phyloP scores from a whole-genome alignment of 2,797 vertebrate genomes.

The Leptodactylus fallax region DNA sequence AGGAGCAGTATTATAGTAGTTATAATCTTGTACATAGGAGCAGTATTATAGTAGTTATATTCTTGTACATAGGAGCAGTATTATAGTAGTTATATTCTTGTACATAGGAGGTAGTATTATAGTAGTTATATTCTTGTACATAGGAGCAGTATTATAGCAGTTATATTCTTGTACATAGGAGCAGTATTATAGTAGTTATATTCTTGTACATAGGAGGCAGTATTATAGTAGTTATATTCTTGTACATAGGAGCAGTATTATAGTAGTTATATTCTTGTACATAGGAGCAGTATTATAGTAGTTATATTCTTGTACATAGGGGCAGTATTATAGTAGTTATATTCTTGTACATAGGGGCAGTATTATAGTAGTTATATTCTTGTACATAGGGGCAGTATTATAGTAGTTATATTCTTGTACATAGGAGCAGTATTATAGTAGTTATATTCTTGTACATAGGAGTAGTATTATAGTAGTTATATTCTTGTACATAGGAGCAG shows the following conservation, averaged over 20 bases:
- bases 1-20: neutral
- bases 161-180: neutral
- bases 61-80: neutral
- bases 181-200: neutral
- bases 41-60: neutral
- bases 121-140: neutral
- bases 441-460: neutral
- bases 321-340: no score
- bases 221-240: slow-evolving; percentile 1
- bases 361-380: no score
- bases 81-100: slow-evolving; percentile 1
- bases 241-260: neutral
- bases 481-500: neutral
- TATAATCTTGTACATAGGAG: neutral
- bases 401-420: slow-evolving; percentile 4
- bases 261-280: neutral
- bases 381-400: no score
- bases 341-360: no score
- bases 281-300: neutral
- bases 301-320: no score
- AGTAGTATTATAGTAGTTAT: no score
- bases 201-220: neutral
- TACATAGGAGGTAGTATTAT: neutral
- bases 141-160: neutral
- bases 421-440: neutral